Evolutionary conservation across 2,113 vertebrate genomes (phyloP), one percentile per base, ranked within the genome.

Genomic region (Pelmatolapia mariae): DNA sequence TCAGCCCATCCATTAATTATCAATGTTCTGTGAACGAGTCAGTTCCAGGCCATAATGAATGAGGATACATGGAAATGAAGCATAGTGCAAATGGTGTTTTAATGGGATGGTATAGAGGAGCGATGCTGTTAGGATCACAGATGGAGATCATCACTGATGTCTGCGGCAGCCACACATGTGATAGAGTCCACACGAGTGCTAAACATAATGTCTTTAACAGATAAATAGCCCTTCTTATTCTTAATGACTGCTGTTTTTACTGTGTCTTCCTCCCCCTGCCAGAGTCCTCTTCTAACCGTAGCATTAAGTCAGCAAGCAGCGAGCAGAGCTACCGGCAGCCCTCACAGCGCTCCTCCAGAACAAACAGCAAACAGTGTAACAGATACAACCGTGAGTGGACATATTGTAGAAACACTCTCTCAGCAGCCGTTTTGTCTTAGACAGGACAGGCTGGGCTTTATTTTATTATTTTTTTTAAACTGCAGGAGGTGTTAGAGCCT

Each of bases 51-150:
- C 54, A 16, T n/a, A 76, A 54, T 57, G 45, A 89, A 85, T 52
- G 87, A 85, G 54, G 11, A 16, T 8, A 8, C 38, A 10, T 7
- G 52, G 86, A 88, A 88, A 82, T 86, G 82, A 91, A 87, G 89
- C 87, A 24, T n/a, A 52, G 61, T 66, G 82, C 79, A 87, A 94
- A 94, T 81, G 43, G 63, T 78, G 78, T 91, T 91, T 94, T 91
- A 91, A 93, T 90, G 81, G 38, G 82, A 78, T 43, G 29, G 4
- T 50, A 63, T 3, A 53, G 80, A 82, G 45, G 61, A 86, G 63
- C 24, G 50, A 59, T 26, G 19, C 24, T 54, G 22, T 13, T 78
- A 78, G 45, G 26, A 78, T 10, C 81, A 87, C 87, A 93, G 73
- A 91, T 89, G 90, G 88, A 87, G 81, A 31, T 86, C 78, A 83